phyloP scores from a whole-genome alignment of 2,888 invertebrate genomes.

The Tineola bisselliella region DNA sequence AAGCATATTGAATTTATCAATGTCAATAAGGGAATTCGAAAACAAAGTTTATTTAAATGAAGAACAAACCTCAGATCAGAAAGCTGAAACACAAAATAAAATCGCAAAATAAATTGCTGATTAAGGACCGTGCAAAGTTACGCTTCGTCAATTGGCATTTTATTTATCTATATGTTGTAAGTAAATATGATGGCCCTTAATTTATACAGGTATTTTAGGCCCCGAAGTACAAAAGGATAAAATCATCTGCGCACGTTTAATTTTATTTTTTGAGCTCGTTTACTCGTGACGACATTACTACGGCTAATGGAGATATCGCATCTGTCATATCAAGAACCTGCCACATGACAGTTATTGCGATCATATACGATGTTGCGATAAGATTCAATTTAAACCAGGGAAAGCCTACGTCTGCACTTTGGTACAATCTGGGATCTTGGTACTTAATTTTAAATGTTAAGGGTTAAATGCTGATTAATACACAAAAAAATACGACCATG shows the following conservation, averaged over 20 bases:
- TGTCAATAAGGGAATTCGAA: slow-evolving; percentile 34
- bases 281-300: slow-evolving; percentile 46
- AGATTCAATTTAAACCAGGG: slow-evolving; percentile 25
- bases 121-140: slow-evolving; percentile 51
- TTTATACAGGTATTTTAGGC: slow-evolving; percentile 41
- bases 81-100: slow-evolving; percentile 43
- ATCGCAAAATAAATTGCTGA: slow-evolving; percentile 59
- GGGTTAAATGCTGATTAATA: background rate
- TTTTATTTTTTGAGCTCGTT: slow-evolving; percentile 34
- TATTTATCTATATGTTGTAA: slow-evolving; percentile 55
- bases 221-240: background rate
- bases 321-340: slow-evolving; percentile 53
- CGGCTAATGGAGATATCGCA: slow-evolving; percentile 57
- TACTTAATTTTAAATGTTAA: background rate
- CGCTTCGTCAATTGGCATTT: slow-evolving; percentile 56
- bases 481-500: background rate
- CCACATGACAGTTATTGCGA: slow-evolving; percentile 57
- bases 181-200: slow-evolving; percentile 62
- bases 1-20: slow-evolving; percentile 42
- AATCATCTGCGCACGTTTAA: slow-evolving; percentile 22
- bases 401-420: background rate
- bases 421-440: background rate
- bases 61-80: slow-evolving; percentile 30
- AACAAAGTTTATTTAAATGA: slow-evolving; percentile 45
- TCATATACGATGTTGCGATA: slow-evolving; percentile 44